Conservation (phyloP, 2,113 vertebrate species). For the Agapornis roseicollis region DNA sequence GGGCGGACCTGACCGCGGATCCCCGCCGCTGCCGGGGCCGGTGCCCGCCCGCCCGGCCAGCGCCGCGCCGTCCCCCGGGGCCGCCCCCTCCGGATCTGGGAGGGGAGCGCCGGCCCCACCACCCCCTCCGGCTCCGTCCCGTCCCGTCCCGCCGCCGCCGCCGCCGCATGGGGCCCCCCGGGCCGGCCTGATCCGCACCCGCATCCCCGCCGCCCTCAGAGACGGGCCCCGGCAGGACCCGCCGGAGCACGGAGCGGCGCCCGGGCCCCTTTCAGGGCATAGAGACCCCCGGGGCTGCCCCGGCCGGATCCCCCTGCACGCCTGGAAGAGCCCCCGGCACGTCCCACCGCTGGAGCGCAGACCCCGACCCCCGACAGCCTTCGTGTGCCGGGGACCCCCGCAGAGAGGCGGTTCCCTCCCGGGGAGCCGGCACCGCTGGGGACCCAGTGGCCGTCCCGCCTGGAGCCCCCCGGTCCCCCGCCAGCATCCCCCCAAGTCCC, state of each 20-base stretch:
- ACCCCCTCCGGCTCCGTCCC: not conserved
- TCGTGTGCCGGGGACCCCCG: not conserved
- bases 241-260: not conserved
- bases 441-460: not conserved
- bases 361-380: not conserved
- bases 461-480: not conserved
- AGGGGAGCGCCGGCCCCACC: constrained; percentile 15
- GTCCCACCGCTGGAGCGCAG: not conserved
- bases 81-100: constrained; percentile 48
- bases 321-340: not conserved
- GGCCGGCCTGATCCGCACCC: not conserved
- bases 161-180: constrained; percentile 29
- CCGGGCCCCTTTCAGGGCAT: not conserved
- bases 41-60: not conserved
- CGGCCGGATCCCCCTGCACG: not conserved
- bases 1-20: not conserved
- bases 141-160: not conserved
- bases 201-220: not conserved
- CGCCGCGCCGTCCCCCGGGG: not conserved
- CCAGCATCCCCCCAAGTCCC: not conserved
- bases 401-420: not conserved
- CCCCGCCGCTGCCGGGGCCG: not conserved
- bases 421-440: not conserved
- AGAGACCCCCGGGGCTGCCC: not conserved
- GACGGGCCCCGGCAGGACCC: not conserved